Evolutionary conservation across 2,888 invertebrate genomes (phyloP), one percentile per base, ranked within the genome.

Genomic region (Gortyna flavago): DNA sequence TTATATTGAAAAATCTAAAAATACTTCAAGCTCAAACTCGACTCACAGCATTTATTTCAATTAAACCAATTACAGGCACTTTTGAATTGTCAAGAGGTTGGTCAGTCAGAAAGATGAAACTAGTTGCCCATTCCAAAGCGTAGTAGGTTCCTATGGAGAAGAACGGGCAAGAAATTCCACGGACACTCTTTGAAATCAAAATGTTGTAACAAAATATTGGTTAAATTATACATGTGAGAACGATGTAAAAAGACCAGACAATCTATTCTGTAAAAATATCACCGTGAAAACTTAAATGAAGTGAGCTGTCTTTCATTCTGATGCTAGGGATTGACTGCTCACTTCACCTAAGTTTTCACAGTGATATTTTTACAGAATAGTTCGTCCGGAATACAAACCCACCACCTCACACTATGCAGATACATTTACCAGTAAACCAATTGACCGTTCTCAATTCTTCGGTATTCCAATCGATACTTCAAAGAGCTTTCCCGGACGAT

Each of bases 401-500:
- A 38, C 5, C 0, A 41, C 4, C n/a, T 18, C n/a, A 65, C 32
- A n/a, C n/a, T 57, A n/a, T 38, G 9, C 54, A 54, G 29, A 29
- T 25, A 64, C 21, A 21, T 66, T 66, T 9, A 35, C 72, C 48
- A 51, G n/a, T 25, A 59, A 57, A 59, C 25, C 54, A 67, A 79
- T 79, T 62, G 61, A 2, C 38, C 4, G 41, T 38, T 57, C 62
- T 29, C 29, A 25, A n/a, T 57, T 74, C 62, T 21, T 44, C 21
- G 8, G 38, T 41, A 69, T 72, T 48, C 72, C 32, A 32, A 3
- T 11, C 65, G 81, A 81, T 81, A 57, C 38, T 65, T 78, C 81
- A 81, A 78, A 81, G 81, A 77, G 72, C 38, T 57, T 54, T 29
- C 38, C 29, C 35, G 61, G 21, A 57, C 69, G 66, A 72, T 25